phyloP scores from a whole-genome alignment of 2,888 invertebrate species.

The Rhingia campestris region DNA sequence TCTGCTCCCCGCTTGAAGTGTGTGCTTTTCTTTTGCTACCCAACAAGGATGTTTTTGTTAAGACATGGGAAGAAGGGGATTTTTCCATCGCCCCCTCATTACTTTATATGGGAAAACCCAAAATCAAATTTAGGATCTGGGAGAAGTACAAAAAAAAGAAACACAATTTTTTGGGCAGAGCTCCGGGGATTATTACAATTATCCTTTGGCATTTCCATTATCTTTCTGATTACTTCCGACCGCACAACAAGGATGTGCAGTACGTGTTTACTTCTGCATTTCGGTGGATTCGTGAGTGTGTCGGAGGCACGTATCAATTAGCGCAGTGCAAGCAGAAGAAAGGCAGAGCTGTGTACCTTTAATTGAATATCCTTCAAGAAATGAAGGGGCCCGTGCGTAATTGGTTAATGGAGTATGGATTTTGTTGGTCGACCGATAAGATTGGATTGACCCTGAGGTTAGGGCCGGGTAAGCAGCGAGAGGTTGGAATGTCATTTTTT shows the following conservation, averaged over 20 bases:
- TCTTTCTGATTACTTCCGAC: slow-evolving; percentile 50
- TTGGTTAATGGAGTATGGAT: no score
- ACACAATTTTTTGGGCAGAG: slow-evolving; percentile 29
- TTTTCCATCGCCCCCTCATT: neutral
- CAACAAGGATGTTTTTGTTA: neutral
- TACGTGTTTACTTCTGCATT: slow-evolving; percentile 43
- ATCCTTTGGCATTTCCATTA: slow-evolving; percentile 65
- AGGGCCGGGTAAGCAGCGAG: no score
- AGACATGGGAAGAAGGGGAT: no score
- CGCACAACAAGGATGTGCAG: slow-evolving; percentile 27
- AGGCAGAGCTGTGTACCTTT: neutral
- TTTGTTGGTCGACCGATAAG: no score
- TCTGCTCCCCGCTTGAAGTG: neutral
- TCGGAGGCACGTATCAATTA: slow-evolving; percentile 48
- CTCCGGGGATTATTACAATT: slow-evolving; percentile 56
- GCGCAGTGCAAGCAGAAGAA: neutral
- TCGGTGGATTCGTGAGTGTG: slow-evolving; percentile 3
- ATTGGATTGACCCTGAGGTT: no score
- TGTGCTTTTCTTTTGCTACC: slow-evolving; percentile 1
- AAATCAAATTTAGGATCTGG: slow-evolving; percentile 42
- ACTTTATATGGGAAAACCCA: slow-evolving; percentile 19
- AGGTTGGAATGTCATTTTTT: no score
- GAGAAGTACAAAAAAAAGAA: slow-evolving; percentile 7
- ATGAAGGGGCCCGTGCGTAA: no score
- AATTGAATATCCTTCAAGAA: slow-evolving; percentile 38